These are phyloP conservation scores for Scaptomyza caliginosa DNA, from an alignment of 2,888 invertebrate species.

Conservation along the genomic window DNA sequence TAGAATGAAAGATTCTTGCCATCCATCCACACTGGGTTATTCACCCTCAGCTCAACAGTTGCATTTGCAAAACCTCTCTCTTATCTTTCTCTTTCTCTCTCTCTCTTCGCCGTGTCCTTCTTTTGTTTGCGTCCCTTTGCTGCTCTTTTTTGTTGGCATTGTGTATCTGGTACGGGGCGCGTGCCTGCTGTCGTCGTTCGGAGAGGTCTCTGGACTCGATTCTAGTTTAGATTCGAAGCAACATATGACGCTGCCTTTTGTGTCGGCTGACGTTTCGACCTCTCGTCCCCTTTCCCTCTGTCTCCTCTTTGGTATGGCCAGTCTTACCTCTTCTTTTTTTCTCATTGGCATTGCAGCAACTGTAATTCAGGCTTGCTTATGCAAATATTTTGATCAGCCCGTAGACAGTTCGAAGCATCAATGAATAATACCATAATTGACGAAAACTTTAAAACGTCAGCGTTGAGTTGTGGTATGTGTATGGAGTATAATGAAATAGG, in stretches of 20 bases:
- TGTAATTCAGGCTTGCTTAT: slow-evolving; percentile 67
- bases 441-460: slow-evolving; percentile 25
- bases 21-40: slow-evolving; percentile 41
- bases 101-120: slow-evolving; percentile 53
- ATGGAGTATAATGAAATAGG: too few relatives aligned
- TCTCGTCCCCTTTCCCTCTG: neutral
- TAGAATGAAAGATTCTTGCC: slow-evolving; percentile 69
- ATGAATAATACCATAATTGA: slow-evolving; percentile 47
- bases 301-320: slow-evolving; percentile 9
- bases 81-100: slow-evolving; percentile 19
- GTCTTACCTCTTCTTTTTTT: slow-evolving; percentile 13
- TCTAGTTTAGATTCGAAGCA: slow-evolving; percentile 34
- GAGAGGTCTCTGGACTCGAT: slow-evolving; percentile 20
- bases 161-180: slow-evolving; percentile 75
- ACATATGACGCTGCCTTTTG: slow-evolving; percentile 66
- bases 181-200: slow-evolving; percentile 81
- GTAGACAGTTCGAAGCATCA: slow-evolving; percentile 43
- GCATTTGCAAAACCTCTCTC: slow-evolving; percentile 47
- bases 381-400: slow-evolving; percentile 71
- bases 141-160: slow-evolving; percentile 35
- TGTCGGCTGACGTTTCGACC: slow-evolving; percentile 27
- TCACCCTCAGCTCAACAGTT: slow-evolving; percentile 71
- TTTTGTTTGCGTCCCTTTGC: slow-evolving; percentile 19
- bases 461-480: slow-evolving; percentile 26
- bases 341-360: slow-evolving; percentile 36